phyloP scores from a whole-genome alignment of 2,113 vertebrate species.

The Neodon shergylaensis region DNA sequence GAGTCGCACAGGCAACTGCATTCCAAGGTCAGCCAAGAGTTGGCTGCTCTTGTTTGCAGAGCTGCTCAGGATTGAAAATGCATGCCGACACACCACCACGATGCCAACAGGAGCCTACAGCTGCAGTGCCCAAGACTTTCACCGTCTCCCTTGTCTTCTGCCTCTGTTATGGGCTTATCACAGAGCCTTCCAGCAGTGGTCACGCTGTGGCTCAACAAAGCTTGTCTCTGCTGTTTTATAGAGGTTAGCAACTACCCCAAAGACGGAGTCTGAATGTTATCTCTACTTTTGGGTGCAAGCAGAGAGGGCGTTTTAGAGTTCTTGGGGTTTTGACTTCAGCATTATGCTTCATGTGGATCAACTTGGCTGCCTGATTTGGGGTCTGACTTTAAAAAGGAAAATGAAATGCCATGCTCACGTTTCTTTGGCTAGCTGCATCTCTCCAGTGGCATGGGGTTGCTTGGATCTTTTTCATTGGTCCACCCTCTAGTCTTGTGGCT shows the following conservation, averaged over 20 bases:
- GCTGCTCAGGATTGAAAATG: background rate
- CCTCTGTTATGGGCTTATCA: conserved; percentile 53
- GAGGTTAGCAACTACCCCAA: background rate
- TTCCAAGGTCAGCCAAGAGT: conserved; percentile 30
- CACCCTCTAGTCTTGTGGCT: background rate
- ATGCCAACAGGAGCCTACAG: background rate
- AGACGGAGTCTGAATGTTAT: background rate
- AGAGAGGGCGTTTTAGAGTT: conserved; percentile 23
- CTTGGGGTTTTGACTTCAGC: conserved; percentile 18
- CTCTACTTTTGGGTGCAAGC: background rate
- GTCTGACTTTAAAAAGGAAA: background rate
- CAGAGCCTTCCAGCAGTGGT: background rate
- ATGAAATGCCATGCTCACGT: background rate
- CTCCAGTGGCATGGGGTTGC: background rate
- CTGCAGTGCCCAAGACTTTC: background rate
- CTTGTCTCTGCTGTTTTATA: background rate
- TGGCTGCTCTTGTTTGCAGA: conserved; percentile 59
- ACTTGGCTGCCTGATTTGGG: background rate
- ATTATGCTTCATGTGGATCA: background rate
- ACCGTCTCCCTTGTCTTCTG: conserved; percentile 43
- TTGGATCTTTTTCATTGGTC: background rate
- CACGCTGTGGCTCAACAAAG: background rate
- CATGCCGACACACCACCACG: background rate
- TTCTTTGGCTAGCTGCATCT: background rate
- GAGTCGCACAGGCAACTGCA: background rate